Evolutionary conservation across 2,797 vertebrate species (phyloP).

Genomic region (Oryzias dopingdopingensis): DNA sequence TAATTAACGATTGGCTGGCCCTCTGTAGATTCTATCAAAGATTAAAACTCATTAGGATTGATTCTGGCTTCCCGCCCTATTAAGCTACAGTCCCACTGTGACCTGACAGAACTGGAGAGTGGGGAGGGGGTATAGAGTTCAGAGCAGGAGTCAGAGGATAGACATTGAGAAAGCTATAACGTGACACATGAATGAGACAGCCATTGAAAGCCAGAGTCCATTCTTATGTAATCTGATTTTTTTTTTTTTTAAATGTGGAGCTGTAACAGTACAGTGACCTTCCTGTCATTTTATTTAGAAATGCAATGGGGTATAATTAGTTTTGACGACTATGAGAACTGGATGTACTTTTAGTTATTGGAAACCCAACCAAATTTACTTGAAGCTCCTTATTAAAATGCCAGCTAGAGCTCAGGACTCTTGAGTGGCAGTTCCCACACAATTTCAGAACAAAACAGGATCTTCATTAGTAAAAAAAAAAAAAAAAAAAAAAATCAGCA

Average conservation of each 20-base stretch:
- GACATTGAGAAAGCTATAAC: constrained; percentile 20
- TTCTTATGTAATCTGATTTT: no score
- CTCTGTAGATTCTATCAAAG: constrained; percentile 60
- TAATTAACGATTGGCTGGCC: constrained; percentile 67
- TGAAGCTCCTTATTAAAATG: constrained; percentile 20
- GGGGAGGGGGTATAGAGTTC: constrained; percentile 5
- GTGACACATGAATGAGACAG: constrained; percentile 12
- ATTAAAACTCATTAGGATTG: constrained; percentile 73
- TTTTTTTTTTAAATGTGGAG: no score
- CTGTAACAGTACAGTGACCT: constrained; percentile 18
- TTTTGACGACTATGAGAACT: not conserved
- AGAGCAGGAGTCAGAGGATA: constrained; percentile 6
- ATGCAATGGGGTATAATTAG: constrained; percentile 16
- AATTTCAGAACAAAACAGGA: constrained; percentile 10
- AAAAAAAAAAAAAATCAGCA: not conserved
- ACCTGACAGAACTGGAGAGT: constrained; percentile 22
- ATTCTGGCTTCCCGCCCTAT: constrained; percentile 56
- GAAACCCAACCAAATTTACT: constrained; percentile 24
- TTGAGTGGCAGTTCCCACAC: constrained; percentile 13
- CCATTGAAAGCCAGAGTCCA: constrained; percentile 11
- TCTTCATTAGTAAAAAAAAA: not conserved
- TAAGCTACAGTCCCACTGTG: constrained; percentile 36
- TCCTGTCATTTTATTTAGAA: constrained; percentile 43
- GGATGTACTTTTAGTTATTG: constrained; percentile 1
- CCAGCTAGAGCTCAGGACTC: constrained; percentile 12